Base-by-base conservation (phyloP, 1,140 invertebrate genomes). In the Drosophila varians region DNA sequence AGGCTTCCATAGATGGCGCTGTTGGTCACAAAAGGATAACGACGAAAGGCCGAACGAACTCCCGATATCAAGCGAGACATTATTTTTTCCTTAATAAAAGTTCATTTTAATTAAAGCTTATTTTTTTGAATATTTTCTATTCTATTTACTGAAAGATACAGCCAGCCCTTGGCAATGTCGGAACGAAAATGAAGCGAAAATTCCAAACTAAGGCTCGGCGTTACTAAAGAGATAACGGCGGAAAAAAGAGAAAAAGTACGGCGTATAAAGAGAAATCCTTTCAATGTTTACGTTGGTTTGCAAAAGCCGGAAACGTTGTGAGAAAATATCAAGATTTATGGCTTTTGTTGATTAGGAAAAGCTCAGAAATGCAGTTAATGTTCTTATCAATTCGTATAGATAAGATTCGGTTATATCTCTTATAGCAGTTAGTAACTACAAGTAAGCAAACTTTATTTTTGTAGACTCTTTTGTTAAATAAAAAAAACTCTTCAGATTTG, bases 1-100 rank as follows among this genome's bases (percentile, higher is more conserved):
- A 97, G 94, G 0, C 93, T 93, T 8, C 95, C 96, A 88, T 96
- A 97, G 4, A 96, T 93, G 1, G 93, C 77, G n/a, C 94, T 94
- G 88, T 97, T 97, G 31, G 94, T 93, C 9, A 95, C 60, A 16
- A 96, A 87, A 0, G 96, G 96, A 76, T 93, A 80, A 45, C 89
- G 92, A 45, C 91, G 89, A 34, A 94, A 92, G 28, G 91, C 54
- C 11, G 62, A 65, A 21, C 68, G 75, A 11, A 74, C 76, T 43
- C 48, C 65, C 11, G 65, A 60, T 48, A 73, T 43, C 36, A 87
- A 38, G 3, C 82, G 70, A 43, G 80, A 69, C 79, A 83, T 83
- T 28, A 28, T 62, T 25, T 34, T 25, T 40, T 19, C 23, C 42
- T 18, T 5, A 16, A 9, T 8, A 16, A 16, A 7, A 6, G 28